Conservation (phyloP, 2,113 vertebrate genomes). For the Brienomyrus longianalis region DNA sequence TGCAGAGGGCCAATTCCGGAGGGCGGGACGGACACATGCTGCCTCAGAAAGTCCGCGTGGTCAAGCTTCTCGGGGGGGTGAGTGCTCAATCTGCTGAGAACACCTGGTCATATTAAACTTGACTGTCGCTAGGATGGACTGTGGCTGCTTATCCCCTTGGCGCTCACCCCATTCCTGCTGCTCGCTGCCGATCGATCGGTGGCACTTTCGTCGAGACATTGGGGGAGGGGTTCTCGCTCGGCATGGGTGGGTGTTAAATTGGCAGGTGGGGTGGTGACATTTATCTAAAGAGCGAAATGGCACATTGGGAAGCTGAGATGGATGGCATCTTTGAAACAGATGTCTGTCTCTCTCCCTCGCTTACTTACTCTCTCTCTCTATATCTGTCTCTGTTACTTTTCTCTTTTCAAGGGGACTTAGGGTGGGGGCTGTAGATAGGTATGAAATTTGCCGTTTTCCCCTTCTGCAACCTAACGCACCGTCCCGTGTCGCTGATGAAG, state of each 20-base stretch:
- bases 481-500: conserved; percentile 57
- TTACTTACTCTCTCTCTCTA: not conserved
- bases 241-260: conserved; percentile 36
- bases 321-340: conserved; percentile 31
- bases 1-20: conserved; percentile 76
- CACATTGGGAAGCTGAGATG: conserved; percentile 53
- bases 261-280: conserved; percentile 49
- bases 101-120: not conserved
- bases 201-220: not conserved
- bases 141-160: not conserved
- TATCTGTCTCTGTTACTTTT: not conserved
- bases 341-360: not conserved
- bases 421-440: conserved; percentile 24
- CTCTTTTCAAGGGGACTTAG: conserved; percentile 27
- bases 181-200: conserved; percentile 18
- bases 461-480: not conserved
- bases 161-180: not conserved
- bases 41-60: conserved; percentile 85
- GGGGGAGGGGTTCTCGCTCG: not conserved
- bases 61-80: conserved; percentile 85
- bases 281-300: conserved; percentile 49
- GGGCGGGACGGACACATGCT: conserved; percentile 64
- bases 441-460: not conserved
- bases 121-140: not conserved
- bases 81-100: conserved; percentile 51